phyloP scores from a whole-genome alignment of 2,797 vertebrate genomes.

The Bufotes viridis region DNA sequence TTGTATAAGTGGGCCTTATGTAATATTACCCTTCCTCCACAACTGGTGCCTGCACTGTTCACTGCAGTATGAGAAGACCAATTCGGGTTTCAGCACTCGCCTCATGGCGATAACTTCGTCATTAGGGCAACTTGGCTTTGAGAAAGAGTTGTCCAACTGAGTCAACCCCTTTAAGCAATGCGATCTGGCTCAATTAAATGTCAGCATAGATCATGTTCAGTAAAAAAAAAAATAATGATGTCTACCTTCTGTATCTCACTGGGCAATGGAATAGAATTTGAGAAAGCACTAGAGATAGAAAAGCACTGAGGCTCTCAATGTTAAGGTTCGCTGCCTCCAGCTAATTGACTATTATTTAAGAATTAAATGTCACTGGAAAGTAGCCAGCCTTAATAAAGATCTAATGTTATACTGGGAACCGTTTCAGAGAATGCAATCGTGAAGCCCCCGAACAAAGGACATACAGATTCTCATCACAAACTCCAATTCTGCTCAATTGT shows the following conservation, averaged over 20 bases:
- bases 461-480: slow-evolving; percentile 23
- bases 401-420: slow-evolving; percentile 37
- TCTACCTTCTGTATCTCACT: not conserved
- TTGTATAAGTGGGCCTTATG: not conserved
- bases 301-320: slow-evolving; percentile 4
- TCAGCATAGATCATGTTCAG: not conserved
- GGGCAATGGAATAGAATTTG: slow-evolving; percentile 6
- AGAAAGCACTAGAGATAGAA: slow-evolving; percentile 25
- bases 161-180: not conserved
- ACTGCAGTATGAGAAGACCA: not conserved
- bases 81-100: not conserved
- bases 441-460: slow-evolving; percentile 4
- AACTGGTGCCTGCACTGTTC: not conserved
- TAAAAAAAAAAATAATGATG: slow-evolving; percentile 8
- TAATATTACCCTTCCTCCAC: not conserved
- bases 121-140: not conserved
- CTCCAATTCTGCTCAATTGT: slow-evolving; percentile 27
- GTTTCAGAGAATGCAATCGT: slow-evolving; percentile 17
- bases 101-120: not conserved
- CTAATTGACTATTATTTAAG: slow-evolving; percentile 53
- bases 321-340: slow-evolving; percentile 20
- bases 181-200: not conserved
- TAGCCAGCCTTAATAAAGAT: slow-evolving; percentile 49
- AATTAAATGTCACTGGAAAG: slow-evolving; percentile 52
- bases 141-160: not conserved